Base-by-base conservation (phyloP, 2,888 invertebrate genomes). In the Podotricha telesiphe region DNA sequence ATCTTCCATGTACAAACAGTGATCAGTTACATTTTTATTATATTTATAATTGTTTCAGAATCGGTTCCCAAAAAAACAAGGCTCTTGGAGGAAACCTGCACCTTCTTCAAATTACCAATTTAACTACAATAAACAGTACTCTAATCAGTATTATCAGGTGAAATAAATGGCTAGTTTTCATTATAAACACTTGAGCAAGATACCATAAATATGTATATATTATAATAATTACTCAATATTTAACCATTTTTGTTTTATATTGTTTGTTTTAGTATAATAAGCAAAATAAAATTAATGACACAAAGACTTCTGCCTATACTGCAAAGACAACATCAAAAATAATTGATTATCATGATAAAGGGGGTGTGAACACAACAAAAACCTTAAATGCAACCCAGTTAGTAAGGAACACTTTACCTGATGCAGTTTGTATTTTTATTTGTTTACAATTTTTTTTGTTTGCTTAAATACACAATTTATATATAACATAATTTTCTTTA, bases 31-130 rank as follows among this genome's bases (percentile, higher is more conserved):
- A n/a, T n/a, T n/a, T n/a, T n/a, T n/a, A n/a, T n/a, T n/a, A n/a
- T n/a, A n/a, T n/a, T n/a, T n/a, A 28, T 28, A 4, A 28, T 28
- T 28, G 28, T 28, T 86, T 70, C 80, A 92, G 93, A 90, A 87
- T 78, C 86, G 91, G 56, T 88, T 92, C 75, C 90, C 91, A 17
- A 89, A 86, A 75, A 90, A 86, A 74, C 91, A 90, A 80, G 88
- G 86, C 17, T 90, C 91, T 22, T 92, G 91, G 91, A 80, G 92
- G 40, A 92, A 88, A 81, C 91, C 92, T 53, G 77, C 80, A 40
- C 73, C 80, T 56, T 75, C 83, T 68, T 77, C 84, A 20, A 82
- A 77, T 70, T 87, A 87, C 74, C 74, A 83, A 15, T 78, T 86
- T 7, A 87, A 82, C 77, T 89, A 91, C 70, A 81, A 86, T 73